Percentiles rank a stretch among this genome's conserved stretches.
phyloP scores from a whole-genome alignment of 2,113 vertebrate genomes.

The Alethe diademata region DNA sequence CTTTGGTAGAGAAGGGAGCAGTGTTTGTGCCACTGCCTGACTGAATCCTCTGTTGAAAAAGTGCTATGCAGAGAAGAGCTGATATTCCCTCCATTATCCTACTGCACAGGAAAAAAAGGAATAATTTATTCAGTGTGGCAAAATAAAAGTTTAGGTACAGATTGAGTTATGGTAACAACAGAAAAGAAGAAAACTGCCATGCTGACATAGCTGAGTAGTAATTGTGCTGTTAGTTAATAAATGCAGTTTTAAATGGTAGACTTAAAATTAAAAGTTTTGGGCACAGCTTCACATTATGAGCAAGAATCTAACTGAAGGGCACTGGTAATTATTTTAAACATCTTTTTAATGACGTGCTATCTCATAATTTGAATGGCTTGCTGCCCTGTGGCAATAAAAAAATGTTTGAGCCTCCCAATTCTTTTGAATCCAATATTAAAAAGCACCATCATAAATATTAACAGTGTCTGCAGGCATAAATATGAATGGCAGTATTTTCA shows the following conservation, averaged over 20 bases:
- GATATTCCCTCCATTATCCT: background rate
- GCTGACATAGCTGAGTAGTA: background rate
- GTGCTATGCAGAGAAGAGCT: background rate
- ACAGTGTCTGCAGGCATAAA: background rate
- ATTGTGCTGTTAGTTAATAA: background rate
- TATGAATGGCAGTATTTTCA: slow-evolving; percentile 6
- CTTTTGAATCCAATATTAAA: background rate
- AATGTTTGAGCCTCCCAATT: background rate
- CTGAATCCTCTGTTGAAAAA: background rate
- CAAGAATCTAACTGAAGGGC: background rate
- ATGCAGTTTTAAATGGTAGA: background rate
- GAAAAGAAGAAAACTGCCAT: background rate
- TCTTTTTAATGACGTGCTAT: background rate
- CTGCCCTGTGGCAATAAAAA: background rate
- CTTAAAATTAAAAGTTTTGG: background rate
- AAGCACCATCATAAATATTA: background rate
- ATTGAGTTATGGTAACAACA: background rate
- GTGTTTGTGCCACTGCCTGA: background rate
- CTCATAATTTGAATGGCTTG: background rate
- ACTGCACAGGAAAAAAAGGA: background rate
- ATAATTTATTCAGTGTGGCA: background rate
- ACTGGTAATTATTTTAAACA: background rate
- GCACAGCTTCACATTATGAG: background rate
- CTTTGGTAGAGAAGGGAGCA: background rate
- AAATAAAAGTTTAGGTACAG: background rate